phyloP scores from a whole-genome alignment of 2,113 vertebrate species.

The Glaucomys volans region DNA sequence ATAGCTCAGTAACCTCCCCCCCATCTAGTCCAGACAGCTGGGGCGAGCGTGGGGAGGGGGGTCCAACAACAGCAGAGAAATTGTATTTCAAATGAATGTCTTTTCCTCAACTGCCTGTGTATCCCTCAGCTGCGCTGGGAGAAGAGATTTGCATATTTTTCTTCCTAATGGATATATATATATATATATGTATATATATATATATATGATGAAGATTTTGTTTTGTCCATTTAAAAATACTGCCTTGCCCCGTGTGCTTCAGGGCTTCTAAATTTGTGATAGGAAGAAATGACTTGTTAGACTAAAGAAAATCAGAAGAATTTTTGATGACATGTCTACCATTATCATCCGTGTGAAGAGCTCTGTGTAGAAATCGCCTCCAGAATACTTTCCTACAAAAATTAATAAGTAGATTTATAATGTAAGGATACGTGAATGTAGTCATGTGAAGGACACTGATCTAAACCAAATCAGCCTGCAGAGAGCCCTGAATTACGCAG shows the following conservation, averaged over 20 bases:
- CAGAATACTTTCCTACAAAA: constrained; percentile 70
- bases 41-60: constrained; percentile 70
- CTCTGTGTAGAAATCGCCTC: constrained; percentile 61
- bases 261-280: constrained; percentile 82
- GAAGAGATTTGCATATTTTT: constrained; percentile 84
- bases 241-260: constrained; percentile 62
- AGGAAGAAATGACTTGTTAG: constrained; percentile 81
- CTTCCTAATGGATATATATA: constrained; percentile 82
- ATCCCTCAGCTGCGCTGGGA: constrained; percentile 77
- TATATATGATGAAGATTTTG: constrained; percentile 80
- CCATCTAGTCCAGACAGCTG: constrained; percentile 70
- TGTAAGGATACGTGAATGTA: constrained; percentile 54
- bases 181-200: constrained; percentile 62
- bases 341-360: constrained; percentile 69
- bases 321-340: constrained; percentile 68
- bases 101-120: constrained; percentile 82
- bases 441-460: constrained; percentile 59
- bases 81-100: constrained; percentile 82
- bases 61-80: constrained; percentile 80
- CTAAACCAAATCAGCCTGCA: constrained; percentile 62
- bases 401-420: constrained; percentile 74
- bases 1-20: constrained; percentile 83
- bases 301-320: constrained; percentile 68
- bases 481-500: constrained; percentile 73
- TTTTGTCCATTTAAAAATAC: constrained; percentile 74